Conservation (phyloP, 2,888 invertebrate genomes). For the Rhopalosiphum nymphaeae region DNA sequence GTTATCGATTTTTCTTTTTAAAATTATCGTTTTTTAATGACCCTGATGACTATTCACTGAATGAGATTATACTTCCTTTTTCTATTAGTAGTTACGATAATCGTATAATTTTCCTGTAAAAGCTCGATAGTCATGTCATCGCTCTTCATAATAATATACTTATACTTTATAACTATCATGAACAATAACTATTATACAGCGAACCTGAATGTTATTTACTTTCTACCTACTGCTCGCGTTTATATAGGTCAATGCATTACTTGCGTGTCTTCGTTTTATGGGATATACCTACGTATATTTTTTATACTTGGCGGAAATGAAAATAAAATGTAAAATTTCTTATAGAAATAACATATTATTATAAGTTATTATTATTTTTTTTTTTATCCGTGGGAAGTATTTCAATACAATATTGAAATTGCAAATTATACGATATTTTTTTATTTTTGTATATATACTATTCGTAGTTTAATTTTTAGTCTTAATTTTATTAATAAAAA, state of each 20-base stretch:
- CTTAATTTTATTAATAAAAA: background rate
- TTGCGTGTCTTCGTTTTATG: background rate
- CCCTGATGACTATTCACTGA: background rate
- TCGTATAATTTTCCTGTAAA: background rate
- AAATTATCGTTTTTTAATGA: background rate
- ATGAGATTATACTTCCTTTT: background rate
- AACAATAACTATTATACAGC: background rate
- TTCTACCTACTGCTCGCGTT: background rate
- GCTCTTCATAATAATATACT: background rate
- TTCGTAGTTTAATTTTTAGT: background rate
- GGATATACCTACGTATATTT: background rate
- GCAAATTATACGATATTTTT: background rate
- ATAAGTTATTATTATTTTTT: background rate
- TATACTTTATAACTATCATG: no score
- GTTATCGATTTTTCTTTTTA: background rate
- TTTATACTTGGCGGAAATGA: background rate
- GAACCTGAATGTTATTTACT: background rate
- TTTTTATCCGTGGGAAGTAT: background rate
- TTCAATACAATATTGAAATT: background rate
- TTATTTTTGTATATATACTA: background rate
- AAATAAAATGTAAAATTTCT: background rate
- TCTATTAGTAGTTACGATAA: background rate
- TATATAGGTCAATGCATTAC: constrained; percentile 4
- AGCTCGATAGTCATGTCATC: background rate
- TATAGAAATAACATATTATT: background rate